A percentile compares a stretch with the other conserved stretches of the same genome.
Evolutionary conservation across 2,888 invertebrate genomes (phyloP).

Genomic region (Drosophila austrosaltans): DNA sequence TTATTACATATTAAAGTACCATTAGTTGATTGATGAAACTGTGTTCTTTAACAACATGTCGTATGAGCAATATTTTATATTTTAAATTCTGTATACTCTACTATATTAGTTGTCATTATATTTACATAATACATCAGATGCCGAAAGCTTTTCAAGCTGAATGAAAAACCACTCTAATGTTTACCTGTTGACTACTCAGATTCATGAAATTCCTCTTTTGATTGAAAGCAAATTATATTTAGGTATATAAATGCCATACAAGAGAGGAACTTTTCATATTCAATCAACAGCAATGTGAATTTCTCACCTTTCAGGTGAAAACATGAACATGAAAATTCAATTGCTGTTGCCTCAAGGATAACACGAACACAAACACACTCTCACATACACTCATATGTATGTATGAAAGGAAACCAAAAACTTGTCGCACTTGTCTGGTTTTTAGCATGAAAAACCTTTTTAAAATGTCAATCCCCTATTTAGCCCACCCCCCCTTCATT

Average conservation of each 20-base stretch:
- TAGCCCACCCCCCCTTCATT: no score
- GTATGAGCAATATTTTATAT: no score
- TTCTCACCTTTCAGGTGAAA: slow-evolving; percentile 43
- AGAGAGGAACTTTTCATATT: slow-evolving; percentile 54
- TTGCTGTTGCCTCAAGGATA: slow-evolving; percentile 32
- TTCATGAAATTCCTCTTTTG: background rate
- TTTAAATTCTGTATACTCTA: no score
- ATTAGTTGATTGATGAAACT: no score
- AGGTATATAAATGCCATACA: slow-evolving; percentile 22
- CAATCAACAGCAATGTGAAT: slow-evolving; percentile 60
- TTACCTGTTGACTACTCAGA: slow-evolving; percentile 1
- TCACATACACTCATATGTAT: background rate
- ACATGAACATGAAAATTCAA: slow-evolving; percentile 45
- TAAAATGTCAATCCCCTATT: slow-evolving; percentile 17
- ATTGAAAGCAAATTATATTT: slow-evolving; percentile 12
- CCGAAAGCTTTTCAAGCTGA: no score
- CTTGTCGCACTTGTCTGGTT: slow-evolving; percentile 32
- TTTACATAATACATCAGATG: no score
- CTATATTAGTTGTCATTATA: no score
- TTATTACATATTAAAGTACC: no score
- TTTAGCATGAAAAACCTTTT: slow-evolving; percentile 46
- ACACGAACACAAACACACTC: slow-evolving; percentile 20
- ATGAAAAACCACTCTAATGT: background rate
- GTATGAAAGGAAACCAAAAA: slow-evolving; percentile 28
- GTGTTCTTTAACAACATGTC: no score